These are phyloP conservation scores for Halcyon malimbica DNA, from an alignment of 2,113 vertebrate species.

Conservation along the genomic window DNA sequence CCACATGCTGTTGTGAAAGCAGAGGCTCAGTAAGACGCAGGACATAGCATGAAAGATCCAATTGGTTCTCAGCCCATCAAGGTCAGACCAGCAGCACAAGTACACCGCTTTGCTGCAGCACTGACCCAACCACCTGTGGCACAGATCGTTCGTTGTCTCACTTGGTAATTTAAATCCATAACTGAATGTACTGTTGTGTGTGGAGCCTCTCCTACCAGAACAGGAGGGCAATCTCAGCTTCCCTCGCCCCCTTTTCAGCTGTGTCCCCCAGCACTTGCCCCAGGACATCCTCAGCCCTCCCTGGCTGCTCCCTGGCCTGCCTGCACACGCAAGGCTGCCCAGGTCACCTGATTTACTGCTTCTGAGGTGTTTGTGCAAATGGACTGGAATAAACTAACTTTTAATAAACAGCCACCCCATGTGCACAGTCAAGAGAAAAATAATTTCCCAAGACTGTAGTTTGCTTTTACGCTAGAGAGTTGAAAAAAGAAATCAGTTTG, in stretches of 20 bases:
- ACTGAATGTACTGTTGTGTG: fast-evolving
- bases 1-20: background rate
- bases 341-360: background rate
- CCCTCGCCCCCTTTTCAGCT: background rate
- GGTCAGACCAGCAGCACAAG: too few species aligned
- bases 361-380: background rate
- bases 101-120: fast-evolving
- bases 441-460: background rate
- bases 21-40: fast-evolving
- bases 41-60: fast-evolving
- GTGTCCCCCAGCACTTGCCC: background rate
- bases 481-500: background rate
- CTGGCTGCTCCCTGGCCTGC: too few species aligned
- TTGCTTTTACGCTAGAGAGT: background rate
- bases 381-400: background rate
- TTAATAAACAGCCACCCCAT: background rate
- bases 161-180: background rate
- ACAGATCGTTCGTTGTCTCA: background rate
- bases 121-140: background rate
- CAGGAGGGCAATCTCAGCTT: background rate
- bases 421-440: background rate
- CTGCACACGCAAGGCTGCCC: background rate
- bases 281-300: background rate
- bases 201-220: background rate
- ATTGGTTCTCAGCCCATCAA: background rate